A percentile compares a stretch with the other conserved stretches of the same genome.
Evolutionary conservation across 2,888 invertebrate genomes (phyloP).

Genomic region (Drosophila prolongata): DNA sequence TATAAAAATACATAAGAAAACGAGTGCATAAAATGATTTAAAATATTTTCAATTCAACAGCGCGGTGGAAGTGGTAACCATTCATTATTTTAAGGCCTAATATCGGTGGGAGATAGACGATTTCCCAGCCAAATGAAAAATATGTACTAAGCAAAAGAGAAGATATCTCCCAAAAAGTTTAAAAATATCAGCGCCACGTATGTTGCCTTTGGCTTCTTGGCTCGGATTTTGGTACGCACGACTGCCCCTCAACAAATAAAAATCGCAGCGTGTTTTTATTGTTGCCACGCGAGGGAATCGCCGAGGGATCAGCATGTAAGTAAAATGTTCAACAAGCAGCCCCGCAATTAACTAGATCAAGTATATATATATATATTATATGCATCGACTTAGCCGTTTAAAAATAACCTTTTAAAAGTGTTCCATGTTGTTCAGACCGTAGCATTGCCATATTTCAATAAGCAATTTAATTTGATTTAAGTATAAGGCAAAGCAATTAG

Average conservation of each 20-base stretch:
- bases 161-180: slow-evolving; percentile 52
- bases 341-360: slow-evolving; percentile 48
- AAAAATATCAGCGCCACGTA: slow-evolving; percentile 75
- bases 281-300: slow-evolving; percentile 54
- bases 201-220: slow-evolving; percentile 60
- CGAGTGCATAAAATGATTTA: slow-evolving; percentile 9
- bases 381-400: slow-evolving; percentile 16
- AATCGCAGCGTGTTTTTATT: slow-evolving; percentile 59
- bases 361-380: slow-evolving; percentile 11
- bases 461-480: slow-evolving; percentile 30
- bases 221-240: slow-evolving; percentile 50
- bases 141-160: slow-evolving; percentile 23
- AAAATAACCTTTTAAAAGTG: slow-evolving; percentile 27
- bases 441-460: slow-evolving; percentile 40
- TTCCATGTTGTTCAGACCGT: slow-evolving; percentile 32
- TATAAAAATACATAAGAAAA: slow-evolving; percentile 15
- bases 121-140: slow-evolving; percentile 7
- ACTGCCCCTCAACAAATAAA: slow-evolving; percentile 44
- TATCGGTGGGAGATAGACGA: neutral
- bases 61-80: neutral
- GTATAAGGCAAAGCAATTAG: slow-evolving; percentile 57
- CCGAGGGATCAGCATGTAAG: slow-evolving; percentile 56
- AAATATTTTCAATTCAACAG: slow-evolving; percentile 6
- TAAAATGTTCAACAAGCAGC: slow-evolving; percentile 63
- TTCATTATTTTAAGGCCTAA: neutral